Conservation (phyloP, 2,888 invertebrate species). For the Drosophila robusta region DNA sequence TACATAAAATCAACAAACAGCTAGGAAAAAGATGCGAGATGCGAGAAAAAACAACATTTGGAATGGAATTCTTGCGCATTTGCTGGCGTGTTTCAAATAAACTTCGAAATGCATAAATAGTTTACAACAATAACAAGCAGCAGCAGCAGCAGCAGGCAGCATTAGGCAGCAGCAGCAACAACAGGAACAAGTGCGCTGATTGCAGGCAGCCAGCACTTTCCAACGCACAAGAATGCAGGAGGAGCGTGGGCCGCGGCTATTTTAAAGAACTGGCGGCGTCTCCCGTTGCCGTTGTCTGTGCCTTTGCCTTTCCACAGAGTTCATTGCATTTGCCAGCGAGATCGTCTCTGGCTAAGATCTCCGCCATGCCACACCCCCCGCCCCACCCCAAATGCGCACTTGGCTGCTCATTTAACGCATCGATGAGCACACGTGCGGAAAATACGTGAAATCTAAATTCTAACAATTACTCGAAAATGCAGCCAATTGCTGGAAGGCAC, state of each 20-base stretch:
- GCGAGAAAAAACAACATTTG: constrained; percentile 39
- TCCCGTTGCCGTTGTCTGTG: constrained; percentile 32
- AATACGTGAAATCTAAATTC: constrained; percentile 14
- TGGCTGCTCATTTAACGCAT: constrained; percentile 56
- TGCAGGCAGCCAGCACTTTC: constrained; percentile 66
- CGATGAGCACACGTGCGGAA: constrained; percentile 31
- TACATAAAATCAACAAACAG: constrained; percentile 79
- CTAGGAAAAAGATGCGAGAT: constrained; percentile 34
- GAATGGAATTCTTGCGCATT: constrained; percentile 56
- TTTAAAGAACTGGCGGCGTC: constrained; percentile 60
- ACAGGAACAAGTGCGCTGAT: constrained; percentile 78
- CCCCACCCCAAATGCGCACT: constrained; percentile 1
- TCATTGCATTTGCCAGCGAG: constrained; percentile 56
- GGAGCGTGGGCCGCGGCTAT: constrained; percentile 63
- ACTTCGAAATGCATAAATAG: constrained; percentile 79
- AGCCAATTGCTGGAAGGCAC: constrained; percentile 1
- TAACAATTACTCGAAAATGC: constrained; percentile 9
- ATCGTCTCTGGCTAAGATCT: constrained; percentile 15
- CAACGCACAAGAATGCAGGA: constrained; percentile 14
- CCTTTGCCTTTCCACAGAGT: constrained; percentile 47
- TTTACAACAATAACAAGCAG: constrained; percentile 74
- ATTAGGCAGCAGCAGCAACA: constrained; percentile 36
- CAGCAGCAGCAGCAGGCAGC: constrained; percentile 10
- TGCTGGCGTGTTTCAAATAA: constrained; percentile 71
- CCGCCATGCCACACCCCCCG: neutral